A percentile compares a stretch with the other conserved stretches of the same genome.
Conservation (phyloP, 1,140 invertebrate genomes). For the Maniola jurtina region DNA sequence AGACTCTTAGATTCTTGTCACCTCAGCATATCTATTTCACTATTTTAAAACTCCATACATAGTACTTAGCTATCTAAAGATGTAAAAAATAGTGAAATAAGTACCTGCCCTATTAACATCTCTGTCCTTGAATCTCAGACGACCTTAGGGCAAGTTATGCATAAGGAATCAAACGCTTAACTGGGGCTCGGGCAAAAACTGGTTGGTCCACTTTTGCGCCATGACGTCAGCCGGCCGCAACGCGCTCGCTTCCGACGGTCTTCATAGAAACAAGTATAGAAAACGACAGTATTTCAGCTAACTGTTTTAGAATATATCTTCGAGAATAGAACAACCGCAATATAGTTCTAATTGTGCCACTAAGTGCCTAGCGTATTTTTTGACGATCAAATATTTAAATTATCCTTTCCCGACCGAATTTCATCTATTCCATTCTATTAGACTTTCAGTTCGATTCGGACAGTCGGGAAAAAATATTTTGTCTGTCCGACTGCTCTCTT, state of each 20-base stretch:
- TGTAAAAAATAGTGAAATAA: slow-evolving; percentile 11
- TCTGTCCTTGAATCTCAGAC: slow-evolving; percentile 61
- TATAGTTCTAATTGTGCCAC: neutral
- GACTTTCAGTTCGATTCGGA: too few species aligned
- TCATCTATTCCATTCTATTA: too few species aligned
- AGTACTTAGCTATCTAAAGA: neutral
- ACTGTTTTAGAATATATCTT: slow-evolving; percentile 26
- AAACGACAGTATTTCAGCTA: slow-evolving; percentile 46
- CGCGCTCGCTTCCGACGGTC: slow-evolving; percentile 42
- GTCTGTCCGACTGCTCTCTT: too few species aligned
- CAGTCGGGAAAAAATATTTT: too few species aligned
- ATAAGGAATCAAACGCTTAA: slow-evolving; percentile 60
- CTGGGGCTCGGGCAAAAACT: slow-evolving; percentile 49
- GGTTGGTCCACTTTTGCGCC: slow-evolving; percentile 42
- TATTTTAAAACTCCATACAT: too few species aligned
- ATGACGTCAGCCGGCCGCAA: slow-evolving; percentile 46
- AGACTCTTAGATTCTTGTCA: too few species aligned
- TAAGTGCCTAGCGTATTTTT: too few species aligned
- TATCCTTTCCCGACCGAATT: too few species aligned
- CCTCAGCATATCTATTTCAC: too few species aligned
- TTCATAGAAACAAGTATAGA: slow-evolving; percentile 39
- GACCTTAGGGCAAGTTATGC: slow-evolving; percentile 63
- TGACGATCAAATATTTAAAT: too few species aligned
- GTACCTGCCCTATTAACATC: slow-evolving; percentile 27
- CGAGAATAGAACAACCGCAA: neutral